Evolutionary conservation across 2,113 vertebrate species (phyloP), one percentile per base, ranked within the genome.

Genomic region (Nesoenas mayeri): DNA sequence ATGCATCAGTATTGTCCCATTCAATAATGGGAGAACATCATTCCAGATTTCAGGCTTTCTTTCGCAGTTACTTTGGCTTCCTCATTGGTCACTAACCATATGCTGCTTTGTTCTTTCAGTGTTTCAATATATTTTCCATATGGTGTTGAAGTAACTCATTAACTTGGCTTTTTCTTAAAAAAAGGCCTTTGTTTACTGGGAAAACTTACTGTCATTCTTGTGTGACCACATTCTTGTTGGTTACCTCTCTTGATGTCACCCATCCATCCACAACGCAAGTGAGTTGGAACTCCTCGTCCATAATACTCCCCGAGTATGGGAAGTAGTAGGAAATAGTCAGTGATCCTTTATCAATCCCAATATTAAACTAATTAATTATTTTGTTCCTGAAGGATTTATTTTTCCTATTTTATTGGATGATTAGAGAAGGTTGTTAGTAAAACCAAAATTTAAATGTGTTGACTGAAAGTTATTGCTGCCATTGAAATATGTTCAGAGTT

Each of bases 81-180:
- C 92, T 93, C 97, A 97, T 96, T 96, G 48, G 51, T 97, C 97
- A 95, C 96, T 95, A 94, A 93, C 85, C 91, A 96, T 36, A 67
- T 67, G 53, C 71, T 81, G 32, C 75, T 97, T 91, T 95, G 54
- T 96, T 96, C n/a, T 89, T 95, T 95, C 48, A 95, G 61, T 84
- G 73, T n/a, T 96, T 88, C 67, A 91, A 20, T 88, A 58, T 91
- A 56, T 92, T 97, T 96, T 71, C 84, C 25, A 28, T 57, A 86
- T 32, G 5, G 31, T 88, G 42, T 77, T 97, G 32, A 91, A 66
- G 18, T 92, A 82, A 81, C n/a, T 93, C 54, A 73, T 86, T 66
- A 67, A 91, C 60, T 67, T 85, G 44, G 44, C 80, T 90, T 74
- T 56, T 88, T 67, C 84, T 89, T 61, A 16, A 91, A 73, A 73